These are phyloP conservation scores for Euproctis similis DNA, from an alignment of 2,888 invertebrate species.

Conservation along the genomic window DNA sequence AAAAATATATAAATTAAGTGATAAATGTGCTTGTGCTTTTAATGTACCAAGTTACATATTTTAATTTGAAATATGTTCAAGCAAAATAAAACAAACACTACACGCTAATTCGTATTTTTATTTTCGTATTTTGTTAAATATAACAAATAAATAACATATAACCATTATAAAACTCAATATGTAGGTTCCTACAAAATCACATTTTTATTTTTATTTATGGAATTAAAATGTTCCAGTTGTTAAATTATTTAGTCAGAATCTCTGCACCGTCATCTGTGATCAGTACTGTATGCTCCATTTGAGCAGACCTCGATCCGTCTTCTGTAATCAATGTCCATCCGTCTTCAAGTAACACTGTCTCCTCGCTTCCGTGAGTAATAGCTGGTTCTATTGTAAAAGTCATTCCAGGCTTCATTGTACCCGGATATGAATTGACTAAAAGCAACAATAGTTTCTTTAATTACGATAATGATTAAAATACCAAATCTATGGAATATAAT, in stretches of 20 bases:
- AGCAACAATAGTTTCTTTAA: too few relatives aligned
- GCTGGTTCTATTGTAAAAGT: slow-evolving; percentile 97
- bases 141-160: neutral
- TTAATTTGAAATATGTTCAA: slow-evolving; percentile 56
- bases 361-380: slow-evolving; percentile 82
- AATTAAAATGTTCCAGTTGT: too few relatives aligned
- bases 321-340: slow-evolving; percentile 93
- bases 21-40: slow-evolving; percentile 74
- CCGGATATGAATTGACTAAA: slow-evolving; percentile 79
- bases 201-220: too few relatives aligned
- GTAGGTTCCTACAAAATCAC: neutral
- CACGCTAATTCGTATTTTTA: slow-evolving; percentile 44
- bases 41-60: slow-evolving; percentile 67
- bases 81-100: slow-evolving; percentile 60
- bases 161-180: slow-evolving; percentile 1
- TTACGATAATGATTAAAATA: too few relatives aligned
- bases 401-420: slow-evolving; percentile 90
- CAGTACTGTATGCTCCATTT: slow-evolving; percentile 93
- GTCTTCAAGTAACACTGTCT: slow-evolving; percentile 85
- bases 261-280: slow-evolving; percentile 86
- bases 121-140: slow-evolving; percentile 5
- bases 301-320: slow-evolving; percentile 89
- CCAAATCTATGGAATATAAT: too few relatives aligned
- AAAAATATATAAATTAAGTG: slow-evolving; percentile 62
- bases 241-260: slow-evolving; percentile 78